These are phyloP conservation scores for Ditula angustiorana DNA, from an alignment of 2,888 invertebrate species.

Conservation along the genomic window DNA sequence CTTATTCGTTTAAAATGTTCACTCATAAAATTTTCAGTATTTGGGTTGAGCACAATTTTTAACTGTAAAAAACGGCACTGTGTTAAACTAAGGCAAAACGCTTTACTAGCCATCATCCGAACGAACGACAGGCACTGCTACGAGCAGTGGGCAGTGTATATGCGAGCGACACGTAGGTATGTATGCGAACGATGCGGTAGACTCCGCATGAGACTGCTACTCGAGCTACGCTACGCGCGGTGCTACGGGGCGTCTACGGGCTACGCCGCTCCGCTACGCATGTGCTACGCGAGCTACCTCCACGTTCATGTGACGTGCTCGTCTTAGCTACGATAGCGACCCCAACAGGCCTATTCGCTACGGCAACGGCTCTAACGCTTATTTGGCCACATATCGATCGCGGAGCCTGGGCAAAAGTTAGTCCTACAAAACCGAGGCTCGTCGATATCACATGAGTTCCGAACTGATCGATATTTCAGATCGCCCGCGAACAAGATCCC, in stretches of 20 bases:
- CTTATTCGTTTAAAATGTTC: not conserved
- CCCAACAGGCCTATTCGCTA: constrained; percentile 10
- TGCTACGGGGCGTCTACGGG: constrained; percentile 49
- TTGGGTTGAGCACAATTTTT: not conserved
- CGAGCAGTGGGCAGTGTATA: not conserved
- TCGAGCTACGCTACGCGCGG: constrained; percentile 29
- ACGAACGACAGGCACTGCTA: not conserved
- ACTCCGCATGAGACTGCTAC: not conserved
- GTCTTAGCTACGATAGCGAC: not conserved
- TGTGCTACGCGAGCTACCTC: constrained; percentile 31
- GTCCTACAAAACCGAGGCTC: not conserved
- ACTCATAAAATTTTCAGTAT: not conserved
- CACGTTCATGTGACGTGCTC: constrained; percentile 13
- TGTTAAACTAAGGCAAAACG: constrained; percentile 4
- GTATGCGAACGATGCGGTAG: constrained; percentile 17
- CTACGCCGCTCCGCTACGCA: constrained; percentile 42
- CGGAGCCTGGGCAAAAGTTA: constrained; percentile 12
- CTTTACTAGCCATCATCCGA: not conserved
- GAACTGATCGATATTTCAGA: constrained; percentile 21
- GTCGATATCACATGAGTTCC: not conserved
- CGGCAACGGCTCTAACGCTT: constrained; percentile 16
- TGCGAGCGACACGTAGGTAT: constrained; percentile 1
- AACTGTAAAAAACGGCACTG: constrained; percentile 9
- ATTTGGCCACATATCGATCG: constrained; percentile 33
- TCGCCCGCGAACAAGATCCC: not conserved